Base-by-base conservation (phyloP, 2,888 invertebrate species). In the Oegoconia quadripuncta region DNA sequence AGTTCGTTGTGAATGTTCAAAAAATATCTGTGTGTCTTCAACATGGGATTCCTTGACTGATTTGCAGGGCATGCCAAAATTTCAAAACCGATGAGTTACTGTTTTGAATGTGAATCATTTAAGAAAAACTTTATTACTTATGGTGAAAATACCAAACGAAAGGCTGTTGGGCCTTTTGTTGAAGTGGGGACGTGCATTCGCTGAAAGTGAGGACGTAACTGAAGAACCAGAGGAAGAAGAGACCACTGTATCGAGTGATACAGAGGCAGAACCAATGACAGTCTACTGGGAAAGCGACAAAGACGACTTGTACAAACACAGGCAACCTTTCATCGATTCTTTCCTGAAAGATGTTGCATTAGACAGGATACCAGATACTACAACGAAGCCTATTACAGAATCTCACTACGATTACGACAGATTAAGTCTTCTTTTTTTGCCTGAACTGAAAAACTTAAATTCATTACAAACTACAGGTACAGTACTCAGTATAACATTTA, bases 11-110 rank as follows among this genome's bases (percentile, higher is more conserved):
- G 62, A 74, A 71, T 73, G 73, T 74, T 69, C 55, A 58, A 70
- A 66, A 51, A 55, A 67, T 82, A 75, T 87, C 87, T 87, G 87
- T 87, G 87, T 84, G 84, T 87, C 87, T 86, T 83, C 84, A 87
- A 81, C 53, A 71, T 78, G 74, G 83, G 83, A 76, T 76, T 78
- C 82, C 74, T 88, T 88, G 78, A 82, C 76, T 84, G 75, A 83
- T 86, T 87, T 87, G 64, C 88, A 88, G 88, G 88, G 79, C 75
- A 83, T 83, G 77, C 64, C 70, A 77, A 81, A 71, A 64, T 69
- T 67, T 67, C 64, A 67, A 74, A 74, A 69, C 71, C 68, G 74
- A 78, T 80, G 73, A 73, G 55, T 74, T 62, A 56, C 67, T 62
- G 64, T 74, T 67, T 77, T 68, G 68, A 77, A 76, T 74, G 77